Evolutionary conservation across 92 coral and sea anemone species (phyloP).

Genomic region (Siderastrea radians): DNA sequence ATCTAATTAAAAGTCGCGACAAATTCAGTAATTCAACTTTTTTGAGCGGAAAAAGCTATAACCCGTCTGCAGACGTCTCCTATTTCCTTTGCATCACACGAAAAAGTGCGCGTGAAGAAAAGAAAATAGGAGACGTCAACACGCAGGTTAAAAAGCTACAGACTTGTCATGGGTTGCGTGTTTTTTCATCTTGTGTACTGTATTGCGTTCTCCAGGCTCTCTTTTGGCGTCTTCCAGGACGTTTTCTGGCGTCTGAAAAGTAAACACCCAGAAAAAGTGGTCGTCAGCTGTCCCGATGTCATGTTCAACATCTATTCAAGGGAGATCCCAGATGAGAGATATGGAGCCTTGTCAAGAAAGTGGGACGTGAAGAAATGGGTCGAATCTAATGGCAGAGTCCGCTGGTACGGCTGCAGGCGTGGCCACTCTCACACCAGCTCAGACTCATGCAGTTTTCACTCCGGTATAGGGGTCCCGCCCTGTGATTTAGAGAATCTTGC

Average conservation of each 20-base stretch:
- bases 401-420: constrained; percentile 99
- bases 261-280: constrained; percentile 62
- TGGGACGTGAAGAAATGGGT: constrained; percentile 91
- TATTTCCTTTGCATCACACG: no score
- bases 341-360: constrained; percentile 76
- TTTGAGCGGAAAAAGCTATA: no score
- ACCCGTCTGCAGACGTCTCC: no score
- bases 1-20: no score
- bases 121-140: no score
- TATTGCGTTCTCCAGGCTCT: constrained; percentile 50
- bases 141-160: not conserved
- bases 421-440: constrained; percentile 65
- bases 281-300: constrained; percentile 95
- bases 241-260: constrained; percentile 84
- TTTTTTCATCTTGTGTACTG: not conserved
- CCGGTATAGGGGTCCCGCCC: constrained; percentile 89
- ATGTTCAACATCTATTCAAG: constrained; percentile 89
- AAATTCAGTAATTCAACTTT: no score
- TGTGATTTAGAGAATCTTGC: constrained; percentile 96
- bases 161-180: not conserved
- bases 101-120: no score
- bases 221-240: constrained; percentile 90
- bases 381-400: constrained; percentile 90
- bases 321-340: constrained; percentile 64
- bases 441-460: constrained; percentile 56